Conservation (phyloP, 2,797 vertebrate genomes). For the Lepilemur ruficaudatus region DNA sequence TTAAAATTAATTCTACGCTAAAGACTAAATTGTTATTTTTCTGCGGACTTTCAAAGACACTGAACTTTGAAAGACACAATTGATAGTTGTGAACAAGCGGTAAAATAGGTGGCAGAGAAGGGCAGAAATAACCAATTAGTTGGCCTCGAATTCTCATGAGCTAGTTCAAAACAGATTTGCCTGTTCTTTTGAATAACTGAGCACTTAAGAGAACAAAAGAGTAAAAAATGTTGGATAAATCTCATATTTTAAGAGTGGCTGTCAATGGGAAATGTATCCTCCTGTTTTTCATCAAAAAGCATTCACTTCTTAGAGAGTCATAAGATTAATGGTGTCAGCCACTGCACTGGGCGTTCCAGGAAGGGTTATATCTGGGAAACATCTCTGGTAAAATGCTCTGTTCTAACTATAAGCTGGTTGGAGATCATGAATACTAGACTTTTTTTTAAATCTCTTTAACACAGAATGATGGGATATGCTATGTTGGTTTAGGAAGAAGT, state of each 20-base stretch:
- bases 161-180: neutral
- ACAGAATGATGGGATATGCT: neutral
- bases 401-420: neutral
- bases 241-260: neutral
- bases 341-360: neutral
- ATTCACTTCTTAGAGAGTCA: neutral
- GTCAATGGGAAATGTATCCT: neutral
- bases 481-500: neutral
- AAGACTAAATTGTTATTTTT: neutral
- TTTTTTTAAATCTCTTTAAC: neutral
- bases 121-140: neutral
- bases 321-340: neutral
- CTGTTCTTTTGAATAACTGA: neutral
- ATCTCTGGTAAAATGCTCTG: neutral
- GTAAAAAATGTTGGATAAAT: neutral
- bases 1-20: neutral
- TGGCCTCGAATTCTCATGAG: neutral
- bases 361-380: neutral
- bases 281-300: neutral
- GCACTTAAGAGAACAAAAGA: neutral
- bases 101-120: neutral
- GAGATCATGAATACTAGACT: neutral
- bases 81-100: neutral
- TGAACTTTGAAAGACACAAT: neutral
- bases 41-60: neutral